Evolutionary conservation across 2,113 vertebrate genomes (phyloP).

Genomic region (Lepus europaeus): DNA sequence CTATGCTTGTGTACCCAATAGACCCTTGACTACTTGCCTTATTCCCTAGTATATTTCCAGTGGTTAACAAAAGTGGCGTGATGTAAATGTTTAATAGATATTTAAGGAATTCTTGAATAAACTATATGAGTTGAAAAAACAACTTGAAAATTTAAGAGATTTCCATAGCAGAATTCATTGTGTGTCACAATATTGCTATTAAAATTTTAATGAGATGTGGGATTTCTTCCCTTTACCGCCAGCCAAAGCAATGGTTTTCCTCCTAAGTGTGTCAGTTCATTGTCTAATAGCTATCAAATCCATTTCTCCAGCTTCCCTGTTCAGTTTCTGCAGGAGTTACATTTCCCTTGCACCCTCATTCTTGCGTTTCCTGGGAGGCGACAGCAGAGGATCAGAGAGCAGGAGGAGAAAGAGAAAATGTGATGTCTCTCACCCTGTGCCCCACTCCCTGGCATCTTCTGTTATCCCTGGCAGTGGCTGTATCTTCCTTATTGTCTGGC

Average conservation of each 20-base stretch:
- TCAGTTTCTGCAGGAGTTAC: background rate
- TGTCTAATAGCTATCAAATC: background rate
- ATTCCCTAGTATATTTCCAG: background rate
- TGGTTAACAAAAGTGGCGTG: conserved; percentile 30
- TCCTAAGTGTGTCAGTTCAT: background rate
- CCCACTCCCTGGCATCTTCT: background rate
- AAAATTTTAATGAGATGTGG: conserved; percentile 27
- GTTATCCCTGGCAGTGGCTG: background rate
- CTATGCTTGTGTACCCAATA: background rate
- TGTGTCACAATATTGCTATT: conserved; percentile 5
- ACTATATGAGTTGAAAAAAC: background rate
- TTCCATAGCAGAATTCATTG: background rate
- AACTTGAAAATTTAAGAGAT: conserved; percentile 26
- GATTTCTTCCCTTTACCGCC: conserved; percentile 13
- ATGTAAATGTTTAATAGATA: conserved; percentile 42
- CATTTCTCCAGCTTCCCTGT: background rate
- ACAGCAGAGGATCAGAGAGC: background rate
- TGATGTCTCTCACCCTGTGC: background rate
- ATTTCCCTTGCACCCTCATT: background rate
- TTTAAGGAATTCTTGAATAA: conserved; percentile 45
- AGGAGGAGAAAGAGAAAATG: background rate
- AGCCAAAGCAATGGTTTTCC: background rate
- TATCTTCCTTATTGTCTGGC: background rate
- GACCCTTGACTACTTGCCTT: background rate
- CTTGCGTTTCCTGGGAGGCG: background rate